These are phyloP conservation scores for Drosophila baimaii DNA, from an alignment of 1,140 invertebrate species.

Conservation along the genomic window DNA sequence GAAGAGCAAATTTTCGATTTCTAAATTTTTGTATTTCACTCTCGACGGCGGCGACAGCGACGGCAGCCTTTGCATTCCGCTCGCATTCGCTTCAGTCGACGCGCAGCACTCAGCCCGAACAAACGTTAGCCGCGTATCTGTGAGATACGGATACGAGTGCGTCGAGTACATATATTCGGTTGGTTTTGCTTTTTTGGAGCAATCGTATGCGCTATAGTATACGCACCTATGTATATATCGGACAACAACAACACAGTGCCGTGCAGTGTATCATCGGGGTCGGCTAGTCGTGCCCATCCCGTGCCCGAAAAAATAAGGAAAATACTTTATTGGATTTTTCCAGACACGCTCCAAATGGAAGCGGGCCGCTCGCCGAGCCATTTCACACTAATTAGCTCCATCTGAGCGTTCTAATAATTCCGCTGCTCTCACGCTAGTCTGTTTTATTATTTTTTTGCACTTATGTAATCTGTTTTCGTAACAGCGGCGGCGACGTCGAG, in stretches of 20 bases:
- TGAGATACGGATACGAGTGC: constrained; percentile 65
- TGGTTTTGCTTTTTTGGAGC: constrained; percentile 56
- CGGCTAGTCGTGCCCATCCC: background rate
- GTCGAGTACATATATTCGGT: constrained; percentile 73
- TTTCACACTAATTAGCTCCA: constrained; percentile 45
- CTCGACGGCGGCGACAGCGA: constrained; percentile 42
- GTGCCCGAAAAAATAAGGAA: background rate
- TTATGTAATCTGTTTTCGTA: constrained; percentile 83
- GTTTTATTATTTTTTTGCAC: constrained; percentile 52
- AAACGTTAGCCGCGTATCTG: constrained; percentile 74
- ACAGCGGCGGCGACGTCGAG: constrained; percentile 54
- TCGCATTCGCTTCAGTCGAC: constrained; percentile 70
- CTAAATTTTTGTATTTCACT: constrained; percentile 65
- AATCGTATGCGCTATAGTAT: constrained; percentile 40
- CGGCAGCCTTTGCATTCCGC: constrained; percentile 35
- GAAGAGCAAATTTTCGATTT: constrained; percentile 69
- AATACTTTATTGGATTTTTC: constrained; percentile 32
- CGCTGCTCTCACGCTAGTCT: constrained; percentile 54
- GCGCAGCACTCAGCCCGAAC: constrained; percentile 82
- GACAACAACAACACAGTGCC: constrained; percentile 3
- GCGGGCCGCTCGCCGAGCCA: constrained; percentile 12
- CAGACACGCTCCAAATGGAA: constrained; percentile 36
- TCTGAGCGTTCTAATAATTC: constrained; percentile 36
- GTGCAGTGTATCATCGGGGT: constrained; percentile 35
- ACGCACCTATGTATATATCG: constrained; percentile 21